Evolutionary conservation across 2,888 invertebrate species (phyloP).

Genomic region (Chirona hameri): DNA sequence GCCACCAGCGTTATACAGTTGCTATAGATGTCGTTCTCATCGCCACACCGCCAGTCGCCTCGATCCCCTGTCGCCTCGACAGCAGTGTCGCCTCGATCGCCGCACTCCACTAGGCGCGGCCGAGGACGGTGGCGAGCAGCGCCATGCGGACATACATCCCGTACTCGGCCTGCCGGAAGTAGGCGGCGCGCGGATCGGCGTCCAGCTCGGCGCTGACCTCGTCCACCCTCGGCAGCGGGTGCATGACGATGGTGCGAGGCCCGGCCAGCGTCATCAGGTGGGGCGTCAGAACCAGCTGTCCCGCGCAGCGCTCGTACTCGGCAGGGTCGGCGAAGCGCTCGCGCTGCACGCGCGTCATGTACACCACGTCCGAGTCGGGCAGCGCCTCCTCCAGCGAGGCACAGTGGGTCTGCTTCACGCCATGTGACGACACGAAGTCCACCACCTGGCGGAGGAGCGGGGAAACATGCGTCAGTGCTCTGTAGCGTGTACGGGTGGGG

Average conservation of each 20-base stretch:
- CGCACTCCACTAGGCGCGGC: slow-evolving; percentile 44
- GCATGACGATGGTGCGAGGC: slow-evolving; percentile 92
- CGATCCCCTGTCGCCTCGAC: neutral
- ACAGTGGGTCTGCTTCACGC: slow-evolving; percentile 37
- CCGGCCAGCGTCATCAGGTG: slow-evolving; percentile 93
- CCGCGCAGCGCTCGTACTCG: slow-evolving; percentile 84
- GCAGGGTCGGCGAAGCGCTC: slow-evolving; percentile 81
- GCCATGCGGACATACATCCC: slow-evolving; percentile 99
- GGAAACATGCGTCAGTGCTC: neutral
- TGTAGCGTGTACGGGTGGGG: neutral
- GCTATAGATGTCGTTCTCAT: neutral
- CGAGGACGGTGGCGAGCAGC: slow-evolving; percentile 83
- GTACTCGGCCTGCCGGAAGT: slow-evolving; percentile 96
- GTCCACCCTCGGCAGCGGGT: slow-evolving; percentile 89
- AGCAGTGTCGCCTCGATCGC: no score
- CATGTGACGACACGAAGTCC: neutral
- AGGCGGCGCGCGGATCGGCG: slow-evolving; percentile 93
- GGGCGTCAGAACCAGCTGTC: slow-evolving; percentile 85
- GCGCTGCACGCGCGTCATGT: slow-evolving; percentile 96
- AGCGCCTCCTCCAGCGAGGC: slow-evolving; percentile 72
- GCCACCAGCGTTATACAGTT: neutral
- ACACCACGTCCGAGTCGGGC: slow-evolving; percentile 91
- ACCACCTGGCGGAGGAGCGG: neutral
- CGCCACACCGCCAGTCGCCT: neutral
- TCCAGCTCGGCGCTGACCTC: slow-evolving; percentile 96